Conservation (phyloP, 2,113 vertebrate species). For the Sterrhoptilus dennistouni region DNA sequence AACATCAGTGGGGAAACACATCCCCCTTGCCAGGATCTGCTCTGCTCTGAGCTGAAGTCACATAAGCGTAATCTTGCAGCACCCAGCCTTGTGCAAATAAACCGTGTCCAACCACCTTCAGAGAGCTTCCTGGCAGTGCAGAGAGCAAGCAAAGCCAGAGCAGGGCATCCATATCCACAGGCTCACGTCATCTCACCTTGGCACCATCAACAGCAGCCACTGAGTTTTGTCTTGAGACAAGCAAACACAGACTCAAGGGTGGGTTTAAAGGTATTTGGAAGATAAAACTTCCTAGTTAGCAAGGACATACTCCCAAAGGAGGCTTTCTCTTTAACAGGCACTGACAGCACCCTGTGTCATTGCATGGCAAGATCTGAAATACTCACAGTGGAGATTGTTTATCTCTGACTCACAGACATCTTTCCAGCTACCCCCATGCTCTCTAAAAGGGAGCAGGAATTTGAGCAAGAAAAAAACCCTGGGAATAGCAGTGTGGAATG, state of each 20-base stretch:
- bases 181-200: background rate
- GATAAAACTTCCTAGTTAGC: constrained; percentile 3
- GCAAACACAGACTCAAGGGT: background rate
- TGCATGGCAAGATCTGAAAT: background rate
- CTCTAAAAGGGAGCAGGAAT: background rate
- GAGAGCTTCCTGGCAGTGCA: background rate
- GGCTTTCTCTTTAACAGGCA: background rate
- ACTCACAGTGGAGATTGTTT: background rate
- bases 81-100: constrained; percentile 23
- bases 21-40: background rate
- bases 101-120: background rate
- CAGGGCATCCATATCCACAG: background rate
- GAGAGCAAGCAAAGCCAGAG: background rate
- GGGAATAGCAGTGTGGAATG: background rate
- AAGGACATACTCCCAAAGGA: background rate
- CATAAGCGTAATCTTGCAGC: background rate
- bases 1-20: rapidly evolving
- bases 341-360: background rate
- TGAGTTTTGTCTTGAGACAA: background rate
- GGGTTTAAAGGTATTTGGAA: background rate
- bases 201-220: background rate
- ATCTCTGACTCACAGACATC: background rate
- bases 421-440: background rate
- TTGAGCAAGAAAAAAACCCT: background rate
- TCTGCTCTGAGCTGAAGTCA: background rate